A percentile compares a stretch with the other conserved stretches of the same genome.
These are phyloP conservation scores for Euschistus heros DNA, from an alignment of 1,140 invertebrate species.

Conservation along the genomic window DNA sequence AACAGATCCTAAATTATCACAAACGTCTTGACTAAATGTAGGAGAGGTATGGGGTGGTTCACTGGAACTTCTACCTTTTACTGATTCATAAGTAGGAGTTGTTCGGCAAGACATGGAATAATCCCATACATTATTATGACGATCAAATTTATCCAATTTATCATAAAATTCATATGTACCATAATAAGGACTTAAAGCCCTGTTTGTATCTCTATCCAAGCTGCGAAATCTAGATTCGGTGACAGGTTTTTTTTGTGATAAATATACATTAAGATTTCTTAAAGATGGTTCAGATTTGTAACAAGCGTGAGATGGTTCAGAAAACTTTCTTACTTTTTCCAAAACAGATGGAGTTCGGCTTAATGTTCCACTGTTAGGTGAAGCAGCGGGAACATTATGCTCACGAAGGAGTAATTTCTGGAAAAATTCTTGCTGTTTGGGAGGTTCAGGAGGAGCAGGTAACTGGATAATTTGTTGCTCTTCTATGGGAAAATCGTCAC, in stretches of 20 bases:
- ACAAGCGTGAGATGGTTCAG: constrained; percentile 2
- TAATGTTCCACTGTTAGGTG: constrained; percentile 29
- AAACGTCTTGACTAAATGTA: constrained; percentile 19
- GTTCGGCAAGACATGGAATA: constrained; percentile 19
- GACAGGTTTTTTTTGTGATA: constrained; percentile 56
- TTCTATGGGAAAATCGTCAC: background rate
- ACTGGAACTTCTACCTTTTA: constrained; percentile 38
- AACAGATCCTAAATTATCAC: constrained; percentile 23
- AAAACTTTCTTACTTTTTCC: constrained; percentile 50
- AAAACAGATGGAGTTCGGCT: constrained; percentile 43
- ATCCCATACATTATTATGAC: constrained; percentile 32
- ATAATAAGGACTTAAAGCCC: constrained; percentile 37
- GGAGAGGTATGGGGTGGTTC: constrained; percentile 35
- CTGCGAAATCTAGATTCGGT: constrained; percentile 57
- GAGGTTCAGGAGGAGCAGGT: constrained; percentile 40
- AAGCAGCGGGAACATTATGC: constrained; percentile 31
- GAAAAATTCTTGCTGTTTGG: constrained; percentile 43
- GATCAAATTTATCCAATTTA: constrained; percentile 37
- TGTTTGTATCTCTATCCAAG: constrained; percentile 44
- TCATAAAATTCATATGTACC: constrained; percentile 35
- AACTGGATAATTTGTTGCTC: constrained; percentile 6
- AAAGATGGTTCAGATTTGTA: constrained; percentile 43
- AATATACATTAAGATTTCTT: constrained; percentile 47
- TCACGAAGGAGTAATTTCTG: constrained; percentile 54
- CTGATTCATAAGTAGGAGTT: constrained; percentile 33